Evolutionary conservation across 2,888 invertebrate genomes (phyloP), one percentile per base, ranked within the genome.

Genomic region (Anagyrus pseudococci): DNA sequence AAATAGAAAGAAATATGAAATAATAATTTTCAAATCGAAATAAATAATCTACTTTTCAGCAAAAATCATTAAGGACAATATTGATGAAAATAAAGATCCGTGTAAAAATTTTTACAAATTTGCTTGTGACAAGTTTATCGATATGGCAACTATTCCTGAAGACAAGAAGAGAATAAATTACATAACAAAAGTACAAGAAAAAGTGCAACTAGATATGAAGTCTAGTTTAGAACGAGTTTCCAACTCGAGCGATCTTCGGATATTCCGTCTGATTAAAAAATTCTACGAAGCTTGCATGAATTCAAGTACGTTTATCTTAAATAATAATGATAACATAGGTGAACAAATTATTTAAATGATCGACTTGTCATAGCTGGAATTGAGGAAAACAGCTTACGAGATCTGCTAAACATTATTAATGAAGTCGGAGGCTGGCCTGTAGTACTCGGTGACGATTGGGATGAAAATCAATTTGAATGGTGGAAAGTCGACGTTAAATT

Each of bases 21-120:
- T n/a, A n/a, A n/a, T n/a, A n/a, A n/a, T n/a, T n/a, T n/a, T n/a
- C n/a, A n/a, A n/a, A n/a, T n/a, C n/a, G n/a, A n/a, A n/a, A n/a
- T n/a, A n/a, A n/a, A n/a, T n/a, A n/a, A n/a, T n/a, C n/a, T n/a
- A 13, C 4, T 37, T 58, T 25, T 46, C 43, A 58, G 58, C 62
- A n/a, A 37, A n/a, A 33, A 22, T 66, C 10, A 48, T 66, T 26
- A 17, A 19, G 1, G 22, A 19, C 0, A 52, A 52, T 29, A 55
- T 67, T 25, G 49, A 67, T 17, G 22, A 43, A 22, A 15, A 17
- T 4, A 50, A 52, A 8, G 44, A 64, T 15, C 64, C 68, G 0
- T 71, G 69, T 25, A 64, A 71, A 20, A 57, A 70, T 26, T 71
- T 71, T 37, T 71, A 71, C 20, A 22, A 62, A 8, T 71, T 71